Evolutionary conservation across 2,888 invertebrate species (phyloP).

Genomic region (Nymphalis c-album): DNA sequence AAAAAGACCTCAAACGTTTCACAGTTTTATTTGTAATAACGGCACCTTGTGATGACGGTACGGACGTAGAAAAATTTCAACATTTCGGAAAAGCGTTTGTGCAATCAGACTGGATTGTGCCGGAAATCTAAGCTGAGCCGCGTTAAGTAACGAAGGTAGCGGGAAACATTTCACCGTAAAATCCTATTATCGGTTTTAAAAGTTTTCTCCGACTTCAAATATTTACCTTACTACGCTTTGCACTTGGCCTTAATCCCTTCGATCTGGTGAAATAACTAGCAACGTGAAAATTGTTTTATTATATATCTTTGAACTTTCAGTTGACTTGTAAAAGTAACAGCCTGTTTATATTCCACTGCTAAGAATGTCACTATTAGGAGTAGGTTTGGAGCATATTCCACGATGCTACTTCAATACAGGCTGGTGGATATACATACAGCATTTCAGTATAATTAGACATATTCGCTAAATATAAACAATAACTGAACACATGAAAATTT

Average conservation of each 20-base stretch:
- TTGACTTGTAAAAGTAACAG: too few species aligned
- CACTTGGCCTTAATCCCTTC: conserved; percentile 7
- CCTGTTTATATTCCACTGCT: too few species aligned
- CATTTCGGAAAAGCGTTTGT: conserved; percentile 66
- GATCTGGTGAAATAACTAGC: conserved; percentile 8
- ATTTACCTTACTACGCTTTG: conserved; percentile 22
- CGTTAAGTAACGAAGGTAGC: conserved; percentile 54
- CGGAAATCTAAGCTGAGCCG: conserved; percentile 63
- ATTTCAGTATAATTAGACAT: too few species aligned
- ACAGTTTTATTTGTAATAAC: conserved; percentile 40
- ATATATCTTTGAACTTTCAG: neutral
- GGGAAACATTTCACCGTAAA: conserved; percentile 53
- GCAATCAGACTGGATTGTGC: conserved; percentile 74
- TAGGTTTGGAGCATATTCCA: too few species aligned
- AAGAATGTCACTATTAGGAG: too few species aligned
- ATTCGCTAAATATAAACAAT: too few species aligned
- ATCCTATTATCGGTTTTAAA: conserved; percentile 57
- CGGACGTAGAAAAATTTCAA: conserved; percentile 61
- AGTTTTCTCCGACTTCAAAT: conserved; percentile 26
- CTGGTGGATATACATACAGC: too few species aligned
- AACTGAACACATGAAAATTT: too few species aligned
- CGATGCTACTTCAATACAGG: too few species aligned
- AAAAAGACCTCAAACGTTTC: conserved; percentile 13
- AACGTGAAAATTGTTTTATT: neutral
- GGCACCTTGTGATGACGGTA: conserved; percentile 43